Evolutionary conservation across 1,140 invertebrate species (phyloP).

Genomic region (Trigoniulus corallinus): DNA sequence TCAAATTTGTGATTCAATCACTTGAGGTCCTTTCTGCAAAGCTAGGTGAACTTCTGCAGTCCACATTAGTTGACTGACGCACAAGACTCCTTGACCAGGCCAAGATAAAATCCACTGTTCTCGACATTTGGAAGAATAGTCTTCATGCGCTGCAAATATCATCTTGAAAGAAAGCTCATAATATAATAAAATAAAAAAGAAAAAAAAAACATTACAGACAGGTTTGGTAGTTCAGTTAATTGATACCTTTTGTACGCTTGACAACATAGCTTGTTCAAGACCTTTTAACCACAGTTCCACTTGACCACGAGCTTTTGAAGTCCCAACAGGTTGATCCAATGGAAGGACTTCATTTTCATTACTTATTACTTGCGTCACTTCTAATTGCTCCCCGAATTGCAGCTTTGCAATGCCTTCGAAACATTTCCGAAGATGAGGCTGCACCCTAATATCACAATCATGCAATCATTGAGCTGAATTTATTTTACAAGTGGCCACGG

Average conservation of each 20-base stretch:
- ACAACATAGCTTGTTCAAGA: constrained; percentile 78
- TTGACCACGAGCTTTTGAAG: constrained; percentile 71
- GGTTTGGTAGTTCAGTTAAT: too few species aligned
- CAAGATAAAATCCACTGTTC: constrained; percentile 69
- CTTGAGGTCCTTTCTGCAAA: constrained; percentile 18
- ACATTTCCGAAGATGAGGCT: constrained; percentile 94
- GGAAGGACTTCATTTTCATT: constrained; percentile 68
- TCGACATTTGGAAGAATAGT: too few species aligned
- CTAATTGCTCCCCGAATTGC: constrained; percentile 66
- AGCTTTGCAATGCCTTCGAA: constrained; percentile 82
- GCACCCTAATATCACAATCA: constrained; percentile 40
- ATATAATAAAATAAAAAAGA: too few species aligned
- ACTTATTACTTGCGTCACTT: constrained; percentile 78
- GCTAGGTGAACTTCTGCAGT: constrained; percentile 64
- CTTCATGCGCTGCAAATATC: too few species aligned
- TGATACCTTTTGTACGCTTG: constrained; percentile 58
- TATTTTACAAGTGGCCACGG: too few species aligned
- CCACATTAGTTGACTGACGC: constrained; percentile 76
- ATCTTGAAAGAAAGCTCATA: too few species aligned
- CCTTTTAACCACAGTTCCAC: constrained; percentile 95
- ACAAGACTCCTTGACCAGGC: constrained; percentile 76
- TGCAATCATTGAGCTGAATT: not conserved
- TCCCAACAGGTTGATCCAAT: constrained; percentile 64
- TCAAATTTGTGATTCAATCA: constrained; percentile 6
- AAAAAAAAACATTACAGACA: too few species aligned